phyloP scores from a whole-genome alignment of 2,888 invertebrate genomes.

The Lasioglossum vierecki region DNA sequence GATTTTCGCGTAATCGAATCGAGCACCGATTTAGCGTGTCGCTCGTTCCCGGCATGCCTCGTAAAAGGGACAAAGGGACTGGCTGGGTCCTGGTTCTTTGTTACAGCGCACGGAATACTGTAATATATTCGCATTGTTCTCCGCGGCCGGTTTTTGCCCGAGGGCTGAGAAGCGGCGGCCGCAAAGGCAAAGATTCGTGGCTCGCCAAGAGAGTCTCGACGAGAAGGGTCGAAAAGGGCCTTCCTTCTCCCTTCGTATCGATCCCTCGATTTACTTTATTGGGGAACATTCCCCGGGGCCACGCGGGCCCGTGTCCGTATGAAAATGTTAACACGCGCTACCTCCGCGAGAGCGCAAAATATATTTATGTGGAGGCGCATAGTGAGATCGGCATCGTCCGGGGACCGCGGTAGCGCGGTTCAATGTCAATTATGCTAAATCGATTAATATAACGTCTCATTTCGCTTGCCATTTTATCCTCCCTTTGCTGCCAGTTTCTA shows the following conservation, averaged over 20 bases:
- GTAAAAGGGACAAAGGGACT: slow-evolving; percentile 55
- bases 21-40: slow-evolving; percentile 39
- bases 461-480: background rate
- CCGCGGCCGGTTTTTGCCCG: slow-evolving; percentile 69
- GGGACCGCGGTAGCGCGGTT: slow-evolving; percentile 44
- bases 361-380: slow-evolving; percentile 47
- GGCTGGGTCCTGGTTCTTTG: slow-evolving; percentile 58
- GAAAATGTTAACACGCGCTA: slow-evolving; percentile 55
- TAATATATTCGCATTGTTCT: slow-evolving; percentile 74
- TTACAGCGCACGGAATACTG: slow-evolving; percentile 68
- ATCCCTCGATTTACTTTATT: slow-evolving; percentile 50
- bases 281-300: slow-evolving; percentile 37
- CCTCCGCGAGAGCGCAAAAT: slow-evolving; percentile 45
- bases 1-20: slow-evolving; percentile 50
- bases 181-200: slow-evolving; percentile 53
- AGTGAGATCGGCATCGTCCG: slow-evolving; percentile 16
- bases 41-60: slow-evolving; percentile 39
- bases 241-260: slow-evolving; percentile 54
- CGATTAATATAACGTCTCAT: slow-evolving; percentile 28
- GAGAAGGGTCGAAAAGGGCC: slow-evolving; percentile 23
- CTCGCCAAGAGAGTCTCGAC: slow-evolving; percentile 40
- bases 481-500: background rate
- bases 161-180: slow-evolving; percentile 56
- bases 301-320: slow-evolving; percentile 37
- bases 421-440: slow-evolving; percentile 52